Conservation (phyloP, 2,888 invertebrate species). For the Rhopalosiphum nymphaeae region DNA sequence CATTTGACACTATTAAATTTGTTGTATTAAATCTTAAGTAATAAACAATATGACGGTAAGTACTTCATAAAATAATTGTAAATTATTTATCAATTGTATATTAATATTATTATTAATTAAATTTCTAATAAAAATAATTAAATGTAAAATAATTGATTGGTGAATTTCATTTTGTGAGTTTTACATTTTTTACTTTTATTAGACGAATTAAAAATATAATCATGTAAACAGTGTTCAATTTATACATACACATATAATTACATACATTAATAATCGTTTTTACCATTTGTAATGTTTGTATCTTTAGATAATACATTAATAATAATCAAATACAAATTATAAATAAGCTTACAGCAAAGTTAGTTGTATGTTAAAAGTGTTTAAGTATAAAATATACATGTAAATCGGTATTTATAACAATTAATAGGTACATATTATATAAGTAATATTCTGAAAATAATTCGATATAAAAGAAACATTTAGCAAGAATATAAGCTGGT, state of each 20-base stretch:
- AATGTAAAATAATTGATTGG: background rate
- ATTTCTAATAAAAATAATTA: background rate
- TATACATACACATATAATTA: background rate
- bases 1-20: background rate
- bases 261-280: background rate
- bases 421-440: background rate
- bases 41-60: background rate
- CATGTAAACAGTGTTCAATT: background rate
- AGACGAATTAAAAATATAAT: background rate
- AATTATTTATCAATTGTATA: background rate
- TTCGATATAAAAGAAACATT: background rate
- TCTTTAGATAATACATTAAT: background rate
- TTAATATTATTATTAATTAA: background rate
- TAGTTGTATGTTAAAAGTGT: slow-evolving; percentile 30
- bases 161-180: background rate
- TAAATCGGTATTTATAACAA: slow-evolving; percentile 26
- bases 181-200: background rate
- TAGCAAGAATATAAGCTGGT: background rate
- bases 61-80: background rate
- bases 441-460: slow-evolving; percentile 23
- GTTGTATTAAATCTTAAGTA: background rate
- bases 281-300: background rate
- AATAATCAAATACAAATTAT: slow-evolving; percentile 30
- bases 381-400: background rate
- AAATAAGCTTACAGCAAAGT: slow-evolving; percentile 50